Conservation (phyloP, 2,888 invertebrate genomes). For the Cheilosia soror region DNA sequence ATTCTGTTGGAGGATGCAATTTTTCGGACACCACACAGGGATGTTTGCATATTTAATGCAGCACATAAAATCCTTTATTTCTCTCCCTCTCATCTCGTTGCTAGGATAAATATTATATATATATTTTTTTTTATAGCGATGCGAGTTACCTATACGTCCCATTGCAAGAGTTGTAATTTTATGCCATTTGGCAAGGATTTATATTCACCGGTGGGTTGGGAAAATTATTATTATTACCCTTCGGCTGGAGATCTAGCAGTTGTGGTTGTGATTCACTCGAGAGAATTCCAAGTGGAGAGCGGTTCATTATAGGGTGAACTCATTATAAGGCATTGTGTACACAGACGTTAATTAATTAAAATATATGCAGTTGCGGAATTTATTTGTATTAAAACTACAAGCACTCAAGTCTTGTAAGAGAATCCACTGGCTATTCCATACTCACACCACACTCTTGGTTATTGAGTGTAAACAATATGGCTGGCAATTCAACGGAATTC, state of each 20-base stretch:
- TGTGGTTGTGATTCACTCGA: conserved; percentile 46
- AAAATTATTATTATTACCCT: conserved; percentile 56
- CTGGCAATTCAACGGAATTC: not conserved
- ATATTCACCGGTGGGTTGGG: conserved; percentile 41
- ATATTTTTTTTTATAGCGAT: conserved; percentile 26
- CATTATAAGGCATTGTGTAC: conserved; percentile 59
- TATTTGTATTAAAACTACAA: conserved; percentile 11
- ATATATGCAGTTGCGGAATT: conserved; percentile 23
- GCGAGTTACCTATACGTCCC: conserved; percentile 28
- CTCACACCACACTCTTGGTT: not conserved
- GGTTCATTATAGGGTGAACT: conserved; percentile 61
- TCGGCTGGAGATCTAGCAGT: conserved; percentile 21
- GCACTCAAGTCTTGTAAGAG: not conserved
- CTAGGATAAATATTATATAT: not conserved
- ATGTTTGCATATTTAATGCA: conserved; percentile 71
- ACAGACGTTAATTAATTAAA: conserved; percentile 64
- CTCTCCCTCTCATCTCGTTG: conserved; percentile 18
- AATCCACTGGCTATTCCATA: not conserved
- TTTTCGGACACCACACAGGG: conserved; percentile 61
- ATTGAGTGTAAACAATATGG: not conserved
- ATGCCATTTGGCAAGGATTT: conserved; percentile 55
- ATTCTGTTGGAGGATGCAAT: conserved; percentile 62
- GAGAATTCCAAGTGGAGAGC: conserved; percentile 50
- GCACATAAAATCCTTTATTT: conserved; percentile 57
- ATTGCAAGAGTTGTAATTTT: conserved; percentile 61